A percentile compares a stretch with the other conserved stretches of the same genome.
Evolutionary conservation across 2,113 vertebrate species (phyloP).

Genomic region (Ariopsis seemanni): DNA sequence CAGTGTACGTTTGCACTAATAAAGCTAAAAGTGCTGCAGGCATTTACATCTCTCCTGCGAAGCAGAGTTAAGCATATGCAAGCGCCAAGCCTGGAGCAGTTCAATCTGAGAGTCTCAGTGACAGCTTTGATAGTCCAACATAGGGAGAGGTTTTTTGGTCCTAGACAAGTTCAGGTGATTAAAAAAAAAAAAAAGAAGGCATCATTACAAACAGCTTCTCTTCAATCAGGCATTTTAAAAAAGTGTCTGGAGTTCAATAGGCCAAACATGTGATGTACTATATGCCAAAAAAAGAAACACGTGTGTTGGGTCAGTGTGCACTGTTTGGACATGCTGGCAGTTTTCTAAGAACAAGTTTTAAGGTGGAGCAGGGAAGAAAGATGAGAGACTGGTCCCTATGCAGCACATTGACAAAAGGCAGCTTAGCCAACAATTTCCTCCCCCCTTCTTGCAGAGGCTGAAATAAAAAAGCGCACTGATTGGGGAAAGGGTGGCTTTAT

Average conservation of each 20-base stretch:
- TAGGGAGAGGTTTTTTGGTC: conserved; percentile 42
- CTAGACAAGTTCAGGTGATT: not conserved
- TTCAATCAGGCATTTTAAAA: not conserved
- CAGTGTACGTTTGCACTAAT: not conserved
- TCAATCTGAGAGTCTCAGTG: conserved; percentile 34
- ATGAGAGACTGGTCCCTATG: conserved; percentile 44
- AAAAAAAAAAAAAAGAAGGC: not conserved
- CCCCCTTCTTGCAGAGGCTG: conserved; percentile 47
- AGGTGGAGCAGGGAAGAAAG: conserved; percentile 34
- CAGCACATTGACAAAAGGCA: conserved; percentile 55
- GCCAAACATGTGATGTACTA: not conserved
- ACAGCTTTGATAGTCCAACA: conserved; percentile 41
- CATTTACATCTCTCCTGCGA: conserved; percentile 38
- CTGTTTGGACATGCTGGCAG: conserved; percentile 14
- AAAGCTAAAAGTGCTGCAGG: not conserved
- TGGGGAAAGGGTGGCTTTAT: conserved; percentile 58
- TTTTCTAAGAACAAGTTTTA: conserved; percentile 24
- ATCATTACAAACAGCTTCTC: not conserved
- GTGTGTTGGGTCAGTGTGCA: conserved; percentile 26
- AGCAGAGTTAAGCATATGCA: conserved; percentile 24
- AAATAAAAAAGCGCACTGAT: conserved; percentile 52
- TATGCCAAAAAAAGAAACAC: not conserved
- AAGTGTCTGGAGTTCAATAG: not conserved
- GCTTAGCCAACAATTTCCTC: conserved; percentile 59
- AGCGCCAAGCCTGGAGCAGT: conserved; percentile 38